A percentile compares a stretch with the other conserved stretches of the same genome.
These are phyloP conservation scores for Nephrotoma guestfalica DNA, from an alignment of 2,888 invertebrate species.

Conservation along the genomic window DNA sequence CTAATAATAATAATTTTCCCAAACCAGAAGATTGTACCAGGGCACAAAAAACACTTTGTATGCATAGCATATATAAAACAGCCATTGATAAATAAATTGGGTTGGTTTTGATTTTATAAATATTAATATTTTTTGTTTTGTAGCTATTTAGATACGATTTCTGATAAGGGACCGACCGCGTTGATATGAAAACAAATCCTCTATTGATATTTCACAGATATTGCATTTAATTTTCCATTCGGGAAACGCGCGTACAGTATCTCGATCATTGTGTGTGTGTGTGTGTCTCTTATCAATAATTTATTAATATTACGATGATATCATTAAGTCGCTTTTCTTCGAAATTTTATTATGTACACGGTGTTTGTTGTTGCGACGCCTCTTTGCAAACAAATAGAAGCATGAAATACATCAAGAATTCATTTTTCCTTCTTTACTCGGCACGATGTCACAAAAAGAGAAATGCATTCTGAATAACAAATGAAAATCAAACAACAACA, in stretches of 20 bases:
- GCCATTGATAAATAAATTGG: background rate
- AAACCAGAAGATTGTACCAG: background rate
- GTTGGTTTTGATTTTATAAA: background rate
- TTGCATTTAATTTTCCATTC: background rate
- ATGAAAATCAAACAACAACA: background rate
- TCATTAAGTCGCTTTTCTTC: background rate
- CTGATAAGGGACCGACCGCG: background rate
- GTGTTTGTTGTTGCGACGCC: background rate
- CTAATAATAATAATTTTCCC: background rate
- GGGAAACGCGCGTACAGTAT: background rate
- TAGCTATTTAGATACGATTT: background rate
- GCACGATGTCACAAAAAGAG: background rate
- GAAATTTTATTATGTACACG: background rate
- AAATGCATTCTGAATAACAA: background rate
- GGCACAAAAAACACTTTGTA: background rate
- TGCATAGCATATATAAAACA: background rate
- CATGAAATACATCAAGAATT: background rate
- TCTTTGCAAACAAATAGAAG: background rate
- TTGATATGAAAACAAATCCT: background rate
- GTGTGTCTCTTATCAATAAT: background rate
- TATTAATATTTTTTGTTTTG: background rate
- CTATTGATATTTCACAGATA: background rate
- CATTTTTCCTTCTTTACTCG: background rate
- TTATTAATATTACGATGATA: background rate
- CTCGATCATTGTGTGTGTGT: background rate